phyloP scores from a whole-genome alignment of 2,888 invertebrate genomes.

The Octonoba sinensis region DNA sequence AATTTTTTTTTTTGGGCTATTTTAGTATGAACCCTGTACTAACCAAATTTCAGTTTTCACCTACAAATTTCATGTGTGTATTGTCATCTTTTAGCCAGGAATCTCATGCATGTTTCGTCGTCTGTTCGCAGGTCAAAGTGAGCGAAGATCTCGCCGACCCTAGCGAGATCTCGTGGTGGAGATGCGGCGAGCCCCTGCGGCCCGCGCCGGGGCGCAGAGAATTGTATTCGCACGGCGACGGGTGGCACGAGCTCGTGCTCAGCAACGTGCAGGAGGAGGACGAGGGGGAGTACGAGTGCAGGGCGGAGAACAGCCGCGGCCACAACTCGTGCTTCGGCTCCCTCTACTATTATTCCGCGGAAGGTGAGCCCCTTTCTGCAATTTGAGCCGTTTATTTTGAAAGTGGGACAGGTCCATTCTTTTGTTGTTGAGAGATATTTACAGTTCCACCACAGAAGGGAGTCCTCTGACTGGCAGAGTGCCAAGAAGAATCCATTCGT shows the following conservation, averaged over 20 bases:
- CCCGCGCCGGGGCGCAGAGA: slow-evolving; percentile 50
- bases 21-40: no score
- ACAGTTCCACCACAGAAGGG: no score
- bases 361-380: slow-evolving; percentile 17
- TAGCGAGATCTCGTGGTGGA: slow-evolving; percentile 57
- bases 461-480: no score
- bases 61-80: no score
- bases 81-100: no score
- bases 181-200: slow-evolving; percentile 58
- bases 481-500: no score
- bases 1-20: no score
- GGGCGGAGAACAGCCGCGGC: slow-evolving; percentile 60
- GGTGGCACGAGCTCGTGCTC: slow-evolving; percentile 65
- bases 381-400: no score
- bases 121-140: slow-evolving; percentile 39
- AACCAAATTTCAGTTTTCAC: no score
- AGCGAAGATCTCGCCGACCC: slow-evolving; percentile 41
- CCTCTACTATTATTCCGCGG: slow-evolving; percentile 57
- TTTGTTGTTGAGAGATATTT: not conserved
- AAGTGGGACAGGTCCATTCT: no score
- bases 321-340: slow-evolving; percentile 62
- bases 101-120: no score
- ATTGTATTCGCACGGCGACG: slow-evolving; percentile 56
- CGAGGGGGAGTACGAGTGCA: slow-evolving; percentile 65
- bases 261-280: slow-evolving; percentile 62